Conservation (phyloP, 92 coral and sea anemone genomes). For the Porites cylindrica region DNA sequence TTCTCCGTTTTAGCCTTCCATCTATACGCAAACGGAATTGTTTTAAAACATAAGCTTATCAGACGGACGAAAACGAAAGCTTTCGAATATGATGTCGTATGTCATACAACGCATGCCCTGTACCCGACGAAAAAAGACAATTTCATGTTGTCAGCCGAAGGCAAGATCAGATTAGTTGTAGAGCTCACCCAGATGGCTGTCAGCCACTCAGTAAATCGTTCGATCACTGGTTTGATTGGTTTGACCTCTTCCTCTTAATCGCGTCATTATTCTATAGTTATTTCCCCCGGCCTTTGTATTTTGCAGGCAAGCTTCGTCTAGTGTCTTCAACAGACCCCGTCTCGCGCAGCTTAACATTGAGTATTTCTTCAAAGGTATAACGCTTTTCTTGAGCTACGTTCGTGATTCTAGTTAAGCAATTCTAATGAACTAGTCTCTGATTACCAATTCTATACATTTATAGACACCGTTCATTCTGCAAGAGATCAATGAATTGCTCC, state of each 20-base stretch:
- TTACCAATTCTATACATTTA: conserved; percentile 21
- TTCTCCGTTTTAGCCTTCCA: no score
- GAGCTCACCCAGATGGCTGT: background rate
- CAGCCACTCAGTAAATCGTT: background rate
- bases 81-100: no score
- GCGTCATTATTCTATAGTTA: background rate
- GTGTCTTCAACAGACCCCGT: conserved; percentile 38
- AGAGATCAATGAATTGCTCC: conserved; percentile 75
- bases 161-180: background rate
- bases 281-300: background rate
- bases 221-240: background rate
- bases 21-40: no score
- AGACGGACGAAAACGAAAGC: no score
- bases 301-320: conserved; percentile 62
- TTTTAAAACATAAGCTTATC: no score
- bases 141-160: no score
- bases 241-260: background rate
- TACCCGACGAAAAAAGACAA: no score
- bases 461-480: conserved; percentile 76
- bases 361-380: conserved; percentile 38
- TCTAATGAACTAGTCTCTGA: background rate
- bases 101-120: no score
- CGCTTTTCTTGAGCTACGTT: background rate
- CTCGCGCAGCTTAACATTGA: conserved; percentile 44
- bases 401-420: background rate